Evolutionary conservation across 2,797 vertebrate genomes (phyloP).

Genomic region (Oceanodroma leucorhoa): DNA sequence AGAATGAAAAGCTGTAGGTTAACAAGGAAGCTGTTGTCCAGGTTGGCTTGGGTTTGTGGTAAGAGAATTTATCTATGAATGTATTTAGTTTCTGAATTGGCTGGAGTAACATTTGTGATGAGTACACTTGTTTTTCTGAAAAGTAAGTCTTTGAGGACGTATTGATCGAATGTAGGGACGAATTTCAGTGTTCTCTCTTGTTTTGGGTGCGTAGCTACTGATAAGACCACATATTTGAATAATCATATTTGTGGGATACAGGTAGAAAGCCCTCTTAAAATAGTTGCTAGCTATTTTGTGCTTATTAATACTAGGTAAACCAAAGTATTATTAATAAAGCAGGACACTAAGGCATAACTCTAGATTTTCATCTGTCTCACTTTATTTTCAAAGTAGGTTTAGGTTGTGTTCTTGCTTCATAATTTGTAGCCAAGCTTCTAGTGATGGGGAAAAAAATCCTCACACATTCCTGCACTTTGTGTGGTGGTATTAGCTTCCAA

Average conservation of each 20-base stretch:
- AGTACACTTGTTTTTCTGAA: neutral
- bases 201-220: neutral
- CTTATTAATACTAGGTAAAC: neutral
- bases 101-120: accelerated
- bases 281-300: neutral
- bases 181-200: neutral
- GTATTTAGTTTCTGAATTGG: accelerated
- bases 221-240: neutral
- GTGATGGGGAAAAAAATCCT: neutral
- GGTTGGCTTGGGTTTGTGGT: accelerated
- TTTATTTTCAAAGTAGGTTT: neutral
- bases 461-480: accelerated
- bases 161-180: accelerated
- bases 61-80: neutral
- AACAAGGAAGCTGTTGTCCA: accelerated
- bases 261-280: neutral
- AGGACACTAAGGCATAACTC: neutral
- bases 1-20: neutral
- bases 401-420: neutral
- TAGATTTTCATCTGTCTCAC: accelerated
- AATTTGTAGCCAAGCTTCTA: neutral
- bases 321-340: neutral
- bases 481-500: neutral
- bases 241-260: accelerated
- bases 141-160: neutral